Percentiles rank a stretch among this genome's conserved stretches.
Evolutionary conservation across 2,797 vertebrate genomes (phyloP).

Genomic region (Lerista edwardsae): DNA sequence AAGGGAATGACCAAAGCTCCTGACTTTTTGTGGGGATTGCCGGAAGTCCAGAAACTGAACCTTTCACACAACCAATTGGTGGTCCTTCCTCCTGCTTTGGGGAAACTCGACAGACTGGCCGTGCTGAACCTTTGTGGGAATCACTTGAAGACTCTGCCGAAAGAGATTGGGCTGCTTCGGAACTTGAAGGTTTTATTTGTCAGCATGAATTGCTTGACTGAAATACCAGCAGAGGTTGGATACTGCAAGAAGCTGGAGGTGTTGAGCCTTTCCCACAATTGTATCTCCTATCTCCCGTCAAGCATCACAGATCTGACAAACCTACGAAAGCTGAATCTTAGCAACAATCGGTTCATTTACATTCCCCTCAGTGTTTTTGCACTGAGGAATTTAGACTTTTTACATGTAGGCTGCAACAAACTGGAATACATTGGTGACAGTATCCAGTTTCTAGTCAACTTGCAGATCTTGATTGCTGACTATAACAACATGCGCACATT

Average conservation of each 20-base stretch:
- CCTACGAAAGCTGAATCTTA: constrained; percentile 89
- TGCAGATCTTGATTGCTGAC: constrained; percentile 90
- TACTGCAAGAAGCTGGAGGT: constrained; percentile 87
- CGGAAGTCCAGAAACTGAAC: constrained; percentile 89
- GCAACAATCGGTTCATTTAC: constrained; percentile 85
- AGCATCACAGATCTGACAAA: constrained; percentile 79
- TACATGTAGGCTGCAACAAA: constrained; percentile 88
- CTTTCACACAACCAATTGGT: constrained; percentile 87
- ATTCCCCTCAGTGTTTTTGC: constrained; percentile 86
- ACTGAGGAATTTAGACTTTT: constrained; percentile 87
- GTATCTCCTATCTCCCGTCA: constrained; percentile 82
- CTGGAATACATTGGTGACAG: constrained; percentile 90
- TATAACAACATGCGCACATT: constrained; percentile 85
- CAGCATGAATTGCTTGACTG: constrained; percentile 86
- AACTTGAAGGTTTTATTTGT: constrained; percentile 87
- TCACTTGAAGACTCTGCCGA: constrained; percentile 84
- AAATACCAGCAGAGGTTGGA: constrained; percentile 87
- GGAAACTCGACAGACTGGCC: constrained; percentile 84
- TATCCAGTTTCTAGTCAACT: constrained; percentile 82
- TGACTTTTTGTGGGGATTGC: constrained; percentile 87
- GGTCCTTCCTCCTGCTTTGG: constrained; percentile 79
- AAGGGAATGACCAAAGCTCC: constrained; percentile 84
- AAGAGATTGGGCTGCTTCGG: constrained; percentile 86
- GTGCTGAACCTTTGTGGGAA: constrained; percentile 91
- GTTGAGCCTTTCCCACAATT: constrained; percentile 89